phyloP scores from a whole-genome alignment of 2,888 invertebrate genomes.

The Pterobdella sp. region DNA sequence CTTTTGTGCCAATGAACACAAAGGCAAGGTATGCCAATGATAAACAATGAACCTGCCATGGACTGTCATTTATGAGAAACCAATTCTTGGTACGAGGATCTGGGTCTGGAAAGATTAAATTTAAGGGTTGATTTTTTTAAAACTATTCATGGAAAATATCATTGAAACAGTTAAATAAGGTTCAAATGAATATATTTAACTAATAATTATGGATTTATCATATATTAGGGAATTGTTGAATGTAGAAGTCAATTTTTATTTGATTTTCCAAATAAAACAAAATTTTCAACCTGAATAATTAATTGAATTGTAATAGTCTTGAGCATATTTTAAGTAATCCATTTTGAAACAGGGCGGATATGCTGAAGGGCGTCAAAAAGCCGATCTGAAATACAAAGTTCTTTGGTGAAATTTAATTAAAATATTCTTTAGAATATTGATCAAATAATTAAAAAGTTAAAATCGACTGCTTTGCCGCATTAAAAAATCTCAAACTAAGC shows the following conservation, averaged over 20 bases:
- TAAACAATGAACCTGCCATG: conserved; percentile 45
- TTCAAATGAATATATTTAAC: not conserved
- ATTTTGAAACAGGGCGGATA: not conserved
- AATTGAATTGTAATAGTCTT: conserved; percentile 23
- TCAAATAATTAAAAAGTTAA: not conserved
- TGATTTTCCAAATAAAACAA: not conserved
- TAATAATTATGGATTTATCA: not conserved
- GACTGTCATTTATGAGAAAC: conserved; percentile 45
- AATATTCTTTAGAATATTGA: not conserved
- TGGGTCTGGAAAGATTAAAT: conserved; percentile 33
- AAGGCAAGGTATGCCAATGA: conserved; percentile 43
- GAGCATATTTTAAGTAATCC: conserved; percentile 20
- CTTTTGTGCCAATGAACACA: conserved; percentile 70
- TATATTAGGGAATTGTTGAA: not conserved
- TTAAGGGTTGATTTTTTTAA: not conserved
- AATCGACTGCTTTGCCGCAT: not conserved
- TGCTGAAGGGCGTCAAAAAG: not conserved
- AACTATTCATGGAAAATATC: not conserved
- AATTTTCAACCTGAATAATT: conserved; percentile 24
- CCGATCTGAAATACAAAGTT: not conserved
- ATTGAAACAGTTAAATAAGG: not conserved
- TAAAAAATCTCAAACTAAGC: not conserved
- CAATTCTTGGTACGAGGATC: conserved; percentile 48
- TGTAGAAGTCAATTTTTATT: too few species aligned
- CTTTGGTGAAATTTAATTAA: not conserved